A percentile compares a stretch with the other conserved stretches of the same genome.
phyloP scores from a whole-genome alignment of 2,113 vertebrate genomes.

The Vulpes ferrilata region DNA sequence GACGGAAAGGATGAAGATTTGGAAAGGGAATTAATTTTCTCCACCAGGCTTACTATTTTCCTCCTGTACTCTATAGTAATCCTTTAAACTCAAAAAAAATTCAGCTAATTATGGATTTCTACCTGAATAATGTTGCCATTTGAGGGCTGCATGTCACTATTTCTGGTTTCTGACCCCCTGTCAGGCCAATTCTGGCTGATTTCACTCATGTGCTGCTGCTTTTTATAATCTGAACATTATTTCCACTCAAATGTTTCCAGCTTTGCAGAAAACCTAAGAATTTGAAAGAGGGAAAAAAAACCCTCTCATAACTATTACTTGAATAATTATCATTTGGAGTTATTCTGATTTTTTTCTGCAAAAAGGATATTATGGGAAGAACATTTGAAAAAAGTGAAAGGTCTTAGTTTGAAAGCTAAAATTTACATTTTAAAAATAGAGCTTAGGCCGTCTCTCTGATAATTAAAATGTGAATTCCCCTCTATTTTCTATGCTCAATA shows the following conservation, averaged over 20 bases:
- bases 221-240: conserved; percentile 62
- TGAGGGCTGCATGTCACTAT: background rate
- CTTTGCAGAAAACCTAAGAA: conserved; percentile 45
- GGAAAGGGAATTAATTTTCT: conserved; percentile 50
- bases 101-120: background rate
- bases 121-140: background rate
- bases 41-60: conserved; percentile 8
- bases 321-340: conserved; percentile 63
- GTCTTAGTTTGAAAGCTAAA: conserved; percentile 32
- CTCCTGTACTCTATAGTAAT: background rate
- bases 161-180: conserved; percentile 66
- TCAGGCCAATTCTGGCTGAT: conserved; percentile 35
- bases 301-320: background rate
- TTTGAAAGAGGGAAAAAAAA: background rate
- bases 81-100: conserved; percentile 22
- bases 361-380: conserved; percentile 61
- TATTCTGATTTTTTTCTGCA: conserved; percentile 57
- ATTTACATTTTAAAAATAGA: conserved; percentile 57
- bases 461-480: conserved; percentile 75
- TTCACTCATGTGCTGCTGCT: conserved; percentile 56
- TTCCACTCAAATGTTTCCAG: conserved; percentile 64
- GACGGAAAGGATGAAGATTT: conserved; percentile 60
- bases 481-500: conserved; percentile 78
- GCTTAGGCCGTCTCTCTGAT: background rate
- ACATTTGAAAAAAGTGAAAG: conserved; percentile 65